phyloP scores from a whole-genome alignment of 2,113 vertebrate species.

The Isurus oxyrinchus region DNA sequence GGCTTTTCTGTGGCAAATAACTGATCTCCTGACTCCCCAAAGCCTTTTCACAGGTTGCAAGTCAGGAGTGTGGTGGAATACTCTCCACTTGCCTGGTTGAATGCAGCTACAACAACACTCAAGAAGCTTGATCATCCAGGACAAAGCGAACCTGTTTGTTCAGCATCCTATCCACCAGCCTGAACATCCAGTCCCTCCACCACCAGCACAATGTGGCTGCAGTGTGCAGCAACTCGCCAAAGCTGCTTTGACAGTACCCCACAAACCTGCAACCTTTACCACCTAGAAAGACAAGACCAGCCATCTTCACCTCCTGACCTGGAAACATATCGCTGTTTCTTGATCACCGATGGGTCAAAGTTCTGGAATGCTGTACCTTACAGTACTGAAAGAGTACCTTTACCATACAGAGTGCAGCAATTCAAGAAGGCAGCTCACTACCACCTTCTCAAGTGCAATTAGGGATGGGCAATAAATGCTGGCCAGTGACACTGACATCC shows the following conservation, averaged over 20 bases:
- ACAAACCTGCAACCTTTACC: neutral
- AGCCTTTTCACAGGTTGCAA: neutral
- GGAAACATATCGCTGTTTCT: neutral
- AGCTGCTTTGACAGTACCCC: neutral
- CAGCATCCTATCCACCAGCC: neutral
- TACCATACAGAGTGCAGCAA: too few species aligned
- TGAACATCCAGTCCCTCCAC: neutral
- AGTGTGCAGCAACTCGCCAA: neutral
- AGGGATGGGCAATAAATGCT: neutral
- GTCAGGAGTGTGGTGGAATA: neutral
- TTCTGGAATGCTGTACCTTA: neutral
- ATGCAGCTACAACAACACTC: neutral
- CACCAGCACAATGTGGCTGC: neutral
- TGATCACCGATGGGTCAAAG: neutral
- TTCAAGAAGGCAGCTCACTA: neutral
- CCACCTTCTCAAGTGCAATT: neutral
- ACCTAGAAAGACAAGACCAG: neutral
- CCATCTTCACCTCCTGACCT: neutral
- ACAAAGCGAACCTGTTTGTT: neutral
- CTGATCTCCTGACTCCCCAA: neutral
- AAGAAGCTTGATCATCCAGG: neutral
- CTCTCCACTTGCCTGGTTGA: neutral
- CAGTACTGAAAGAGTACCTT: too few species aligned
- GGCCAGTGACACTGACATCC: neutral
- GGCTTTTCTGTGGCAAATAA: neutral